phyloP scores from a whole-genome alignment of 2,113 vertebrate species.

The Formicarius rufipectus region DNA sequence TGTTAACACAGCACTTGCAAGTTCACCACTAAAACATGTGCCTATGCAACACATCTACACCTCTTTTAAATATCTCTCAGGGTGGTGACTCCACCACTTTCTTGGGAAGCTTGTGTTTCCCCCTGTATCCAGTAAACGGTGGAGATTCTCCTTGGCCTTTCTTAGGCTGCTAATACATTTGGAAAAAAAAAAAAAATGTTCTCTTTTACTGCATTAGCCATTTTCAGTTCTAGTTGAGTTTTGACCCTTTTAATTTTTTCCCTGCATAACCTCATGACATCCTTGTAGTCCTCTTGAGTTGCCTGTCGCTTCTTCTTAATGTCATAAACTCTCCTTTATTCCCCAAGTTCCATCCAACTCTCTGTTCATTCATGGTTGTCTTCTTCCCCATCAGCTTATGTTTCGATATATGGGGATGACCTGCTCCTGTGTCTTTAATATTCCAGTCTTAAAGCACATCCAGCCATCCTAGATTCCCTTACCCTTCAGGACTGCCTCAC shows the following conservation, averaged over 20 bases:
- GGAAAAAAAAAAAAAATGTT: neutral
- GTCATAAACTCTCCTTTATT: neutral
- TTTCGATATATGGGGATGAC: neutral
- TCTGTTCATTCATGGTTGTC: neutral
- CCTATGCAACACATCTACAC: neutral
- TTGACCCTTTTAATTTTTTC: neutral
- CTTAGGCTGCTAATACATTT: neutral
- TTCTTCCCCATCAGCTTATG: accelerated
- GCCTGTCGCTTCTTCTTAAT: neutral
- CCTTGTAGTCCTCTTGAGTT: neutral
- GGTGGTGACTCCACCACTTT: neutral
- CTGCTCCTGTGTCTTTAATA: neutral
- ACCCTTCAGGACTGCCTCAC: neutral
- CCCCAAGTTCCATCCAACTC: neutral
- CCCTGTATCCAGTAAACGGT: neutral
- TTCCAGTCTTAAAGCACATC: neutral
- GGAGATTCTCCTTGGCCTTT: neutral
- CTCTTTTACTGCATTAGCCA: neutral
- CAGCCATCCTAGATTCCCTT: neutral
- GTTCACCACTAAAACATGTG: neutral
- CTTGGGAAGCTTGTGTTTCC: neutral
- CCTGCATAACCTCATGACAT: neutral
- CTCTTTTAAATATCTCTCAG: neutral
- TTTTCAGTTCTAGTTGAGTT: neutral
- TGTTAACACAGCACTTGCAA: neutral